A percentile compares a stretch with the other conserved stretches of the same genome.
Evolutionary conservation across 2,888 invertebrate genomes (phyloP).

Genomic region (Onthophagus sagittarius): DNA sequence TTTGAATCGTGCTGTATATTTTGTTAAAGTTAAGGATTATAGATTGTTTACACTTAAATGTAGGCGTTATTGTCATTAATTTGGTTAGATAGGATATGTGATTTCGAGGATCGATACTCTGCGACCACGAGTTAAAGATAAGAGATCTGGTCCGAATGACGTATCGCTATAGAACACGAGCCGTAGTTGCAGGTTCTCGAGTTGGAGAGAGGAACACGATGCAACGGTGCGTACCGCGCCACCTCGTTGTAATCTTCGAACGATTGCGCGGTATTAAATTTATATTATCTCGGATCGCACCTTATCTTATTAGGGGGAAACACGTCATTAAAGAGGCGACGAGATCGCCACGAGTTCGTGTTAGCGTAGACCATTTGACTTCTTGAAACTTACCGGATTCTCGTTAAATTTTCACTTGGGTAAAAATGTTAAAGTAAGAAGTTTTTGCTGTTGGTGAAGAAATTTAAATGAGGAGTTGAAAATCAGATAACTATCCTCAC

Average conservation of each 20-base stretch:
- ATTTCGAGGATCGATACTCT: slow-evolving; percentile 9
- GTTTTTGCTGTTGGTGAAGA: too few relatives aligned
- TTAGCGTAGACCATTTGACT: neutral
- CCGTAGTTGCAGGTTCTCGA: neutral
- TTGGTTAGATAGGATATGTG: slow-evolving; percentile 11
- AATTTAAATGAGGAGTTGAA: too few relatives aligned
- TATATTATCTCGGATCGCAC: slow-evolving; percentile 47
- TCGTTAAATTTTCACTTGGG: neutral
- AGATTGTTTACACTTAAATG: neutral
- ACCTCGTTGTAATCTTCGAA: slow-evolving; percentile 17
- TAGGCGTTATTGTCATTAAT: slow-evolving; percentile 9
- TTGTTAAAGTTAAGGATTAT: too few relatives aligned
- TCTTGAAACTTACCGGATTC: neutral
- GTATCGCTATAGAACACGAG: slow-evolving; percentile 7
- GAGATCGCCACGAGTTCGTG: neutral
- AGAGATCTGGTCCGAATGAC: slow-evolving; percentile 9
- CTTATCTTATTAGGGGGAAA: slow-evolving; percentile 48
- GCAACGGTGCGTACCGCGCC: slow-evolving; percentile 17
- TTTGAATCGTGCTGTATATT: too few relatives aligned
- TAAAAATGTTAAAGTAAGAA: too few relatives aligned
- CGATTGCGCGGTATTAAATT: slow-evolving; percentile 43
- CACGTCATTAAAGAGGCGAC: slow-evolving; percentile 44
- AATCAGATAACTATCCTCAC: neutral
- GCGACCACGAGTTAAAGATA: neutral
- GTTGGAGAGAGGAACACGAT: too few relatives aligned